Evolutionary conservation across 2,888 invertebrate genomes (phyloP).

Genomic region (Platerodrilus igneus): DNA sequence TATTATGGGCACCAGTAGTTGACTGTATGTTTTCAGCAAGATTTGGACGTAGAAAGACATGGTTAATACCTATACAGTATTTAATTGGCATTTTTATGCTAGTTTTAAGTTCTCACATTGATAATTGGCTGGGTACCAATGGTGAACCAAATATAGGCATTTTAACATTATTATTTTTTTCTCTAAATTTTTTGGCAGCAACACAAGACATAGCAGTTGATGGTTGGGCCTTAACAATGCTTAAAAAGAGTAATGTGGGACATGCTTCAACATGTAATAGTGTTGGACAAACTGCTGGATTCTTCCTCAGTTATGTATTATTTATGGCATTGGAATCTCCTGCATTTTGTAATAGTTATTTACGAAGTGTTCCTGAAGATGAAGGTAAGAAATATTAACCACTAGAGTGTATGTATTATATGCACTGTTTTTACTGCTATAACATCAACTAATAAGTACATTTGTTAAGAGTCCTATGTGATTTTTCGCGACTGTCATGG

Average conservation of each 20-base stretch:
- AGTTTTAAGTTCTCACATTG: conserved; percentile 69
- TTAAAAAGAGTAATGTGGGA: conserved; percentile 92
- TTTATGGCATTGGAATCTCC: conserved; percentile 95
- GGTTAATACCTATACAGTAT: conserved; percentile 93
- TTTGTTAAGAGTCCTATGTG: not conserved
- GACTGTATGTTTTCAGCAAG: conserved; percentile 80
- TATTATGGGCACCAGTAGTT: conserved; percentile 98
- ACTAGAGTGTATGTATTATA: not conserved
- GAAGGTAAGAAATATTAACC: conserved; percentile 65
- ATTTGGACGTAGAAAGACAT: conserved; percentile 91
- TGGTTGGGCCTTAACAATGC: conserved; percentile 99
- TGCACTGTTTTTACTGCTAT: not conserved
- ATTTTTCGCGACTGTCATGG: not conserved
- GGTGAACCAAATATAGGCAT: conserved; percentile 64
- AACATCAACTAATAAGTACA: no score
- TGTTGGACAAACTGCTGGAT: conserved; percentile 97
- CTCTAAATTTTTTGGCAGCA: conserved; percentile 92
- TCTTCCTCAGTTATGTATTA: conserved; percentile 92
- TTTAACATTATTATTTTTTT: conserved; percentile 83
- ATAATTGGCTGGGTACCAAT: conserved; percentile 69
- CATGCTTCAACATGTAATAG: conserved; percentile 99
- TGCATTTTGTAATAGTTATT: conserved; percentile 91
- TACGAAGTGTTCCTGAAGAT: conserved; percentile 66
- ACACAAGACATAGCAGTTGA: conserved; percentile 99
- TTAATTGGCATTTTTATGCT: conserved; percentile 88